phyloP scores from a whole-genome alignment of 2,113 vertebrate species.

The Cyprinodon tularosa region DNA sequence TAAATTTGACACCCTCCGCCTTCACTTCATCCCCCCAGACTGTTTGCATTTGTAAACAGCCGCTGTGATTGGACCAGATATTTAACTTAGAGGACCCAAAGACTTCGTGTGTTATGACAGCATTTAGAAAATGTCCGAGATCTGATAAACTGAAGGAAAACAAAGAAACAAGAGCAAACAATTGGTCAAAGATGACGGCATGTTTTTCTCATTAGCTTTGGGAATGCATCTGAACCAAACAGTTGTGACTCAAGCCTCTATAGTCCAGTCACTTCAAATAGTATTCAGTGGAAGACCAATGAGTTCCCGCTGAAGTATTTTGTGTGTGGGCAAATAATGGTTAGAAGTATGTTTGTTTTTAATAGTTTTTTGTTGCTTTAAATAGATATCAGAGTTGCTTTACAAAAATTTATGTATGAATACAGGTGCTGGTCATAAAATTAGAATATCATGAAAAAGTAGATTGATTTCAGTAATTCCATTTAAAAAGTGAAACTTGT shows the following conservation, averaged over 20 bases:
- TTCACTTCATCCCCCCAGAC: not conserved
- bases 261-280: constrained; percentile 35
- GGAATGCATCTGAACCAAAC: constrained; percentile 37
- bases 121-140: constrained; percentile 23
- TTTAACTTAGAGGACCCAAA: constrained; percentile 42
- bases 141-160: constrained; percentile 25
- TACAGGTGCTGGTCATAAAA: too few relatives aligned
- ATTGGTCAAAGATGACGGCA: constrained; percentile 22
- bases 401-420: not conserved
- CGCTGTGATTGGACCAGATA: constrained; percentile 42
- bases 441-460: too few relatives aligned
- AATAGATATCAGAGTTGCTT: not conserved
- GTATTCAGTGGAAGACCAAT: constrained; percentile 23
- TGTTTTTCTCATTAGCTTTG: constrained; percentile 47
- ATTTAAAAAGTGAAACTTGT: too few relatives aligned
- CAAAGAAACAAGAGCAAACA: constrained; percentile 16
- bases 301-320: constrained; percentile 29
- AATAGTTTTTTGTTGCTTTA: not conserved
- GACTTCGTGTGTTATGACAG: constrained; percentile 41
- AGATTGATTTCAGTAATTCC: too few relatives aligned
- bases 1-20: constrained; percentile 23
- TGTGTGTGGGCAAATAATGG: constrained; percentile 20
- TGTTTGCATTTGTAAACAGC: constrained; percentile 33
- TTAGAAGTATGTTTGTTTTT: not conserved
- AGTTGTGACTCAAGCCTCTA: constrained; percentile 28